Evolutionary conservation across 2,113 vertebrate species (phyloP).

Genomic region (Nibea coibor): DNA sequence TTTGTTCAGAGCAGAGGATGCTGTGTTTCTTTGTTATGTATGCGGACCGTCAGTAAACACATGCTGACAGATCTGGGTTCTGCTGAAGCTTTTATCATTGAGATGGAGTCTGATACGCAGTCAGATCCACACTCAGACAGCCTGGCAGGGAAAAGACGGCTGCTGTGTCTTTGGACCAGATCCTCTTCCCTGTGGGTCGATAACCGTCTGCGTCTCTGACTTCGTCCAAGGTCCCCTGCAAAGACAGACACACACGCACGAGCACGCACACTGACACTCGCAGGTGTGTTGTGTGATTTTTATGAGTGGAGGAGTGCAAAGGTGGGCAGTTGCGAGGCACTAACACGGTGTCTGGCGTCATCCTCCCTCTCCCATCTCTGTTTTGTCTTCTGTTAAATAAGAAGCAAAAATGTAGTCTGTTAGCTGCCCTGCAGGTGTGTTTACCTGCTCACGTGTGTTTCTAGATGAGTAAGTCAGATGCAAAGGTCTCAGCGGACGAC

Average conservation of each 20-base stretch:
- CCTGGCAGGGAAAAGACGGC: slow-evolving; percentile 29
- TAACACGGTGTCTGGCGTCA: background rate
- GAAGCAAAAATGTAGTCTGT: background rate
- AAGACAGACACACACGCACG: background rate
- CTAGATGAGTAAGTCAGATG: slow-evolving; percentile 39
- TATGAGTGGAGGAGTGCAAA: slow-evolving; percentile 26
- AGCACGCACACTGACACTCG: background rate
- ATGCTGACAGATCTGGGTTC: background rate
- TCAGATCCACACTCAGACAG: slow-evolving; percentile 15
- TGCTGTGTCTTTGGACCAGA: slow-evolving; percentile 33
- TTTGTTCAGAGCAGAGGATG: background rate
- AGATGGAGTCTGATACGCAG: slow-evolving; percentile 33
- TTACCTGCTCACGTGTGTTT: slow-evolving; percentile 31
- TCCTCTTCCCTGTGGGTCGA: slow-evolving; percentile 46
- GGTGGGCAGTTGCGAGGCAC: background rate
- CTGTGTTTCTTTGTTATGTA: background rate
- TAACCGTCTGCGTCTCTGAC: slow-evolving; percentile 32
- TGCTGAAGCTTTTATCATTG: slow-evolving; percentile 27
- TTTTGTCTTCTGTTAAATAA: background rate
- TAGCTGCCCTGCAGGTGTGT: slow-evolving; percentile 13
- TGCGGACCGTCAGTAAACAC: background rate
- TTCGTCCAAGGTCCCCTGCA: slow-evolving; percentile 43
- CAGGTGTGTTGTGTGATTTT: slow-evolving; percentile 8
- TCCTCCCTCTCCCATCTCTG: background rate
- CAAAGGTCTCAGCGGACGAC: slow-evolving; percentile 31